Percentiles rank a stretch among this genome's conserved stretches.
Evolutionary conservation across 2,797 vertebrate species (phyloP).

Genomic region (Gymnocypris eckloni): DNA sequence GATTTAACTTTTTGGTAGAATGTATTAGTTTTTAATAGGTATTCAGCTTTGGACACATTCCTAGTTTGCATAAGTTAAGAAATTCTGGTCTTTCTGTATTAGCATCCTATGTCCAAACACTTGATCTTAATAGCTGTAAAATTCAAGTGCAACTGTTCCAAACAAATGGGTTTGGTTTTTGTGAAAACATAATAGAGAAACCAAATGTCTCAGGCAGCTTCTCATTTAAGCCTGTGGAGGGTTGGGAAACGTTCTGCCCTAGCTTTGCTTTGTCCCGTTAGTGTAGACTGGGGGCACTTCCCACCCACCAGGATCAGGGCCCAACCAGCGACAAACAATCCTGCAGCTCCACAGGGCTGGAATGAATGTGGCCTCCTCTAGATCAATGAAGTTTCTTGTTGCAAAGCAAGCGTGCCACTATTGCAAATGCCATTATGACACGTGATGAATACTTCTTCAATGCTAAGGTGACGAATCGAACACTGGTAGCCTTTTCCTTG

Average conservation of each 20-base stretch:
- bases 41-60: background rate
- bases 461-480: slow-evolving; percentile 68
- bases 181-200: background rate
- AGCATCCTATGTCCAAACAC: background rate
- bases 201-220: background rate
- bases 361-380: slow-evolving; percentile 60
- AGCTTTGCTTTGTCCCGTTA: slow-evolving; percentile 31
- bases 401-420: slow-evolving; percentile 64
- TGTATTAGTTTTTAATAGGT: background rate
- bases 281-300: slow-evolving; percentile 59
- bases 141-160: background rate
- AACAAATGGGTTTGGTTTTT: background rate
- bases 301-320: slow-evolving; percentile 64
- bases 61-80: background rate
- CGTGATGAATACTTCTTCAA: slow-evolving; percentile 69
- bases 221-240: slow-evolving; percentile 19
- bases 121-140: background rate
- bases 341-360: slow-evolving; percentile 55
- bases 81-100: background rate
- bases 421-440: slow-evolving; percentile 69
- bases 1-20: background rate
- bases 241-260: slow-evolving; percentile 61
- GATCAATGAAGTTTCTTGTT: slow-evolving; percentile 71
- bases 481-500: slow-evolving; percentile 58
- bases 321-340: slow-evolving; percentile 68